Percentiles rank a stretch among this genome's conserved stretches.
phyloP scores from a whole-genome alignment of 1,140 invertebrate genomes.

The Drosophila mauritiana region DNA sequence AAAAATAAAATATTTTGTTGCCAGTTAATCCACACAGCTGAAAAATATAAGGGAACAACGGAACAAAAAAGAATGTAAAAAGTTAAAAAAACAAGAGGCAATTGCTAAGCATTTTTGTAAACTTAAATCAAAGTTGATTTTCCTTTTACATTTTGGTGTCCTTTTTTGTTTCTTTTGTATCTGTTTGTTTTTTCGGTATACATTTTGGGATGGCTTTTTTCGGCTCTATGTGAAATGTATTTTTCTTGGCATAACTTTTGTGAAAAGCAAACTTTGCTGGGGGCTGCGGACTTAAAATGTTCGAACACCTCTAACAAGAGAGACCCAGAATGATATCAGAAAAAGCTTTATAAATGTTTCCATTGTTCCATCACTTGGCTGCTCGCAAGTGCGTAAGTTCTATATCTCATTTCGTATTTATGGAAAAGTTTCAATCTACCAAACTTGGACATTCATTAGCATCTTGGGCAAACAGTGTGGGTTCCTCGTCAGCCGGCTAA shows the following conservation, averaged over 20 bases:
- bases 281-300: conserved; percentile 16
- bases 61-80: conserved; percentile 40
- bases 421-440: conserved; percentile 1
- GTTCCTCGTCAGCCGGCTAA: conserved; percentile 2
- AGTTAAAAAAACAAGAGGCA: conserved; percentile 70
- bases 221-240: conserved; percentile 59
- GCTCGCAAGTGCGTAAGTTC: conserved; percentile 6
- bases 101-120: conserved; percentile 82
- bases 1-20: conserved; percentile 83
- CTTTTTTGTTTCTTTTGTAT: conserved; percentile 46
- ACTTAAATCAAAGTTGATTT: conserved; percentile 83
- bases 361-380: conserved; percentile 17
- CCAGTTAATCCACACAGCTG: conserved; percentile 75
- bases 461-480: conserved; percentile 19
- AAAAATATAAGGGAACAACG: conserved; percentile 44
- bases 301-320: conserved; percentile 25
- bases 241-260: conserved; percentile 70
- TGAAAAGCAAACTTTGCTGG: conserved; percentile 17
- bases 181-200: conserved; percentile 29
- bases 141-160: conserved; percentile 42
- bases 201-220: conserved; percentile 35
- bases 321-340: conserved; percentile 1
- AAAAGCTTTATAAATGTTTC: conserved; percentile 19
- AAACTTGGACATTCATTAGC: conserved; percentile 30
- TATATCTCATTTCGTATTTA: conserved; percentile 19